Percentiles rank a stretch among this genome's conserved stretches.
These are phyloP conservation scores for Neodiprion pinetum DNA, from an alignment of 1,140 invertebrate genomes.

Conservation along the genomic window DNA sequence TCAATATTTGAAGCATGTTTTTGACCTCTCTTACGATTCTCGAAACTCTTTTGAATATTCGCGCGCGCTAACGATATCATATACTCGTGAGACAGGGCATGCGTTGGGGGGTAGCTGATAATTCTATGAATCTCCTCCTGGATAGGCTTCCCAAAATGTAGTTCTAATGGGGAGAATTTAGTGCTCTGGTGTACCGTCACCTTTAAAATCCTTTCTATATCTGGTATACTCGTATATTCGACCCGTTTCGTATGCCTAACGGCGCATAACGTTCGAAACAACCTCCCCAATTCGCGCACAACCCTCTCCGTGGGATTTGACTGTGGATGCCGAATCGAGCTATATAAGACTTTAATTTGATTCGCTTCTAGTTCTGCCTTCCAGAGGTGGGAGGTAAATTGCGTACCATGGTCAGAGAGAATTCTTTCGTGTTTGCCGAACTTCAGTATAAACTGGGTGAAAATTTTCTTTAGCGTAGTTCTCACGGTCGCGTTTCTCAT, in stretches of 20 bases:
- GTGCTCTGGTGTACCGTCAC: slow-evolving; percentile 26
- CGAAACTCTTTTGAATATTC: slow-evolving; percentile 9
- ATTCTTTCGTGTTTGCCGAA: slow-evolving; percentile 23
- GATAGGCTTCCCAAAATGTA: slow-evolving; percentile 26
- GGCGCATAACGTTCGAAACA: slow-evolving; percentile 24
- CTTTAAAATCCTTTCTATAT: slow-evolving; percentile 22
- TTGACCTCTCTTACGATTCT: slow-evolving; percentile 10
- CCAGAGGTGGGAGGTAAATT: slow-evolving; percentile 26
- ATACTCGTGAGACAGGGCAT: too few relatives aligned
- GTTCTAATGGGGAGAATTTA: slow-evolving; percentile 24
- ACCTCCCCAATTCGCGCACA: slow-evolving; percentile 22
- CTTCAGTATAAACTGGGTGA: slow-evolving; percentile 17
- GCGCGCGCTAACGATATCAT: too few relatives aligned
- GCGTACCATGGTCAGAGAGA: slow-evolving; percentile 27
- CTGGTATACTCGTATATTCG: slow-evolving; percentile 14
- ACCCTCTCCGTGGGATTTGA: slow-evolving; percentile 27
- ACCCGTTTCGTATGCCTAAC: slow-evolving; percentile 22
- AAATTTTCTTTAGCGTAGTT: slow-evolving; percentile 20
- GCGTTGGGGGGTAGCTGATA: neutral
- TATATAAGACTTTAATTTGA: slow-evolving; percentile 21
- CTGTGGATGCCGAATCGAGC: slow-evolving; percentile 23
- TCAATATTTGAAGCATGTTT: neutral
- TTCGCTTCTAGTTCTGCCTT: slow-evolving; percentile 11
- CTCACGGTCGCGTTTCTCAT: neutral
- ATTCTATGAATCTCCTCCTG: neutral